Base-by-base conservation (phyloP, 2,888 invertebrate genomes). In the Sarcophaga rosellei region DNA sequence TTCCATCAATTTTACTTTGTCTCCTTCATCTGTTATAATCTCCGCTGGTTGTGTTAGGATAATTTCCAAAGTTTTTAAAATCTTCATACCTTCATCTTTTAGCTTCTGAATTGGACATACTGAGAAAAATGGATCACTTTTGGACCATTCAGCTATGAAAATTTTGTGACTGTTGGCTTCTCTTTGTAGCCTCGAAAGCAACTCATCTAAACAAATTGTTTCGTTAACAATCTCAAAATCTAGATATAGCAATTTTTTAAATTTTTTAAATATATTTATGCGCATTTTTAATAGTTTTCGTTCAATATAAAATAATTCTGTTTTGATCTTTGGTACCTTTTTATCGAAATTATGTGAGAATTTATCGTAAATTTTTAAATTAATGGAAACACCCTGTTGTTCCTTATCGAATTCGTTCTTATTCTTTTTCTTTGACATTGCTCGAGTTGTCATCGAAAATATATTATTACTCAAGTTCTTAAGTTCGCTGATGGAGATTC, bases 31-130 rank as follows among this genome's bases (percentile, higher is more conserved):
- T 10, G 17, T 35, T 44, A 66, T n/a, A 45, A 44, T 66, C 17
- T 15, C 66, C 15, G 25, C 75, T 62, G 79, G 85, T 76, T 86
- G 62, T 3, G 23, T 63, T 12, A 63, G 25, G 35, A 63, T 4
- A 23, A 63, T 23, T 63, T 63, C 63, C 35, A 63, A 23, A 25
- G 2, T 63, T 25, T 63, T 63, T 15, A 53, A 57, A 17, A 57
- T 17, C 57, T 57, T 57, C 1, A 17, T 57, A 57, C 15, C 57
- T 4, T n/a, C n/a, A n/a, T n/a, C n/a, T n/a, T n/a, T n/a, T n/a
- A n/a, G n/a, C n/a, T n/a, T n/a, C n/a, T n/a, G n/a, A n/a, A n/a
- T n/a, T n/a, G n/a, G n/a, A n/a, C n/a, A n/a, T n/a, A n/a, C n/a
- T n/a, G n/a, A n/a, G n/a, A n/a, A n/a, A n/a, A n/a, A n/a, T n/a